Conservation (phyloP, 2,888 invertebrate species). For the Parnassius smintheus region DNA sequence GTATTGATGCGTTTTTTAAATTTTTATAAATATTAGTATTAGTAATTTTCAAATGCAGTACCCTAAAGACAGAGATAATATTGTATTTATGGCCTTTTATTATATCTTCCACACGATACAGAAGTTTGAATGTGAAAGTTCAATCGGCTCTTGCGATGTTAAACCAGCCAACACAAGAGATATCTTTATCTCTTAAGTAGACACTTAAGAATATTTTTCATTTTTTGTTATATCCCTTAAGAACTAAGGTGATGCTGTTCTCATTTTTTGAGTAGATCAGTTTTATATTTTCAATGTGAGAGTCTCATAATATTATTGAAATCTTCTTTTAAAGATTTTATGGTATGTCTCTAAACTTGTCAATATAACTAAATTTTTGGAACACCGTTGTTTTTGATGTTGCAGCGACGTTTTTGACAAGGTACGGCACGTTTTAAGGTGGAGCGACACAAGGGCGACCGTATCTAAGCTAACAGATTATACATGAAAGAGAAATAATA, state of each 20-base stretch:
- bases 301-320: conserved; percentile 17
- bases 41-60: too few relatives aligned
- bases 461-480: too few relatives aligned
- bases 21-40: too few relatives aligned
- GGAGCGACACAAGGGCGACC: too few relatives aligned
- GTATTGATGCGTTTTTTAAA: not conserved
- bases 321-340: conserved; percentile 4
- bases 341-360: not conserved
- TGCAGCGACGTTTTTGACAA: too few relatives aligned
- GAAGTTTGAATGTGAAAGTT: conserved; percentile 48
- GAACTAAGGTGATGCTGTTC: conserved; percentile 58
- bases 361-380: too few relatives aligned
- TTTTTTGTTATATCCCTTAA: conserved; percentile 68
- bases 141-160: conserved; percentile 50
- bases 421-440: too few relatives aligned
- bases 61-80: conserved; percentile 1
- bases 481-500: too few relatives aligned
- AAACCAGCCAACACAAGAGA: conserved; percentile 67
- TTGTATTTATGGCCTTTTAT: conserved; percentile 22
- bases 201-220: conserved; percentile 49
- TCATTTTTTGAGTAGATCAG: conserved; percentile 25
- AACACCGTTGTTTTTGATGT: too few relatives aligned
- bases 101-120: conserved; percentile 35
- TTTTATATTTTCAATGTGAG: conserved; percentile 21
- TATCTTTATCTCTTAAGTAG: conserved; percentile 42